Percentiles rank a stretch among this genome's conserved stretches.
Evolutionary conservation across 2,888 invertebrate genomes (phyloP).

Genomic region (Acanthopleura granulata): DNA sequence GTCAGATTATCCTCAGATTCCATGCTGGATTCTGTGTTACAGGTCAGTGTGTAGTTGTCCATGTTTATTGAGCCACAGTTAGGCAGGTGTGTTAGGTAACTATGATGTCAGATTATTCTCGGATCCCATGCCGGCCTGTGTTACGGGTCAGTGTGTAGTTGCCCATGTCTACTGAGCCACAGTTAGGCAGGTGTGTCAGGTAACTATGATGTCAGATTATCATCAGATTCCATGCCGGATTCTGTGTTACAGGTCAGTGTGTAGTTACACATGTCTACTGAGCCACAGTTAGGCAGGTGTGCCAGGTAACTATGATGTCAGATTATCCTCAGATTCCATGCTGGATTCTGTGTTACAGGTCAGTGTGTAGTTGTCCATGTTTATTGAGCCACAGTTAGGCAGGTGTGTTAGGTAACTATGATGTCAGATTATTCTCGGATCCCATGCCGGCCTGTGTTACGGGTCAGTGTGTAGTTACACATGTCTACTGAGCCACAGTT

Average conservation of each 20-base stretch:
- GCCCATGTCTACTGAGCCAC: slow-evolving; percentile 70
- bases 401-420: not conserved
- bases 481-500: slow-evolving; percentile 78
- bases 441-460: slow-evolving; percentile 69
- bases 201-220: too few relatives aligned
- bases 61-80: too few relatives aligned
- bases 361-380: slow-evolving; percentile 79
- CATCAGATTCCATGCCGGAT: too few relatives aligned
- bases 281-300: slow-evolving; percentile 76
- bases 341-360: slow-evolving; percentile 72
- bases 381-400: too few relatives aligned
- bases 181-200: too few relatives aligned
- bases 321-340: slow-evolving; percentile 45
- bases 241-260: slow-evolving; percentile 78
- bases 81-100: too few relatives aligned
- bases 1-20: slow-evolving; percentile 42
- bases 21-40: slow-evolving; percentile 69
- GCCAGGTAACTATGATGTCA: not conserved
- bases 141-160: too few relatives aligned
- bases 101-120: too few relatives aligned
- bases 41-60: slow-evolving; percentile 79
- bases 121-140: too few relatives aligned
- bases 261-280: slow-evolving; percentile 74
- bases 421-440: slow-evolving; percentile 40
- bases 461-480: slow-evolving; percentile 79